Base-by-base conservation (phyloP, 2,888 invertebrate genomes). In the Calliphora vomitoria region DNA sequence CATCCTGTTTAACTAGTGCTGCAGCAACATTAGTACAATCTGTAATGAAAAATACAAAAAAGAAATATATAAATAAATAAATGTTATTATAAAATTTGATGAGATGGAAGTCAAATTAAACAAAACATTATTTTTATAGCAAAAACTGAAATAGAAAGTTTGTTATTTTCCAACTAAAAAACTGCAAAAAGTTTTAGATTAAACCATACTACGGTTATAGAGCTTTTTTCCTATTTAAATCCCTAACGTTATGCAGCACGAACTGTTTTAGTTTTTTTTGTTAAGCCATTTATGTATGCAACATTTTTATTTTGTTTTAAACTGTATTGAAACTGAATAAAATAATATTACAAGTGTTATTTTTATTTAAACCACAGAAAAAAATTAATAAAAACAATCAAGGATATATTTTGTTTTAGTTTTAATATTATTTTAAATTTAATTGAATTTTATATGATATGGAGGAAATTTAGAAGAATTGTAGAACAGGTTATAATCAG, bases 281-380 rank as follows among this genome's bases (percentile, higher is more conserved):
- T 58, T 50, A 68, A 60, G 58, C 79, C 85, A 18, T 85, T 80
- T 58, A 38, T 25, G n/a, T 74, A 85, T 85, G 79, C 74, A 66
- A 74, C 47, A 55, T 38, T 85, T 18, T 64, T 64, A 25, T 18
- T 4, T 64, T 35, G n/a, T 60, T 3, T 68, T 72, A 74, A 44
- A 10, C 44, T 44, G 44, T 13, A 44, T 71, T 44, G n/a, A 55
- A 64, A 71, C 25, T 20, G 50, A 60, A 84, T 58, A 41, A 18
- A 76, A 68, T 47, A 60, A 41, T n/a, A 20, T 53, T 58, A 25
- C 55, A 44, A 79, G 55, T 76, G 64, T 66, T 64, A 6, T 53
- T 50, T 25, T 25, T 25, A 25, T 25, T 53, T 15, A 76, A 38
- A 38, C 64, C 50, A 4, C 8, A 58, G 44, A 47, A 47, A 60